Evolutionary conservation across 2,797 vertebrate genomes (phyloP), one percentile per base, ranked within the genome.

Genomic region (Phoeniculus purpureus): DNA sequence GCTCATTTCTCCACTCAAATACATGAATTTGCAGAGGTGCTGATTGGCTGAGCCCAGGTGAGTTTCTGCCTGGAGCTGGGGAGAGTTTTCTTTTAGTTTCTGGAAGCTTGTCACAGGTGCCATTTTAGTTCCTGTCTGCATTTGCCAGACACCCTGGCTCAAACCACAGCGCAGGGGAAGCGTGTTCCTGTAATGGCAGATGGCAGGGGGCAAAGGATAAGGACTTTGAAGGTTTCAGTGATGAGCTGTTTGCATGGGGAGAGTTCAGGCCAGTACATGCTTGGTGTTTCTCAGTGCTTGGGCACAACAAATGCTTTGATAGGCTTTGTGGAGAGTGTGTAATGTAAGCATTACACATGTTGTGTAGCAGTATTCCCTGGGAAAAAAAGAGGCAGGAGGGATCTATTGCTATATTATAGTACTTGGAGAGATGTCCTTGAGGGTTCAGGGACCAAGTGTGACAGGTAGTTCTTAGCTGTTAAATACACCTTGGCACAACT

Each of bases 181-280:
- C n/a, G 14, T 0, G 0, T 81, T 72, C 71, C 59, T 66, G 12
- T 29, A 6, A 7, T 10, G 19, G 12, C 43, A 64, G 22, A 23
- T 34, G 54, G 10, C 48, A 48, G 40, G 52, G 26, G 73, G 47
- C 50, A 60, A 52, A 77, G 34, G 48, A 55, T 43, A 55, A 48
- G n/a, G 50, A 25, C 40, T 47, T 27, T 7, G 67, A 67, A 68
- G 27, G 50, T 90, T 61, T 82, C 47, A 18, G 0, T 72, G 59
- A 37, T 2, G 11, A 82, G 22, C 51, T 62, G 18, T 76, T 89
- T 12, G 16, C 59, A 20, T 0, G 5, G 58, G 51, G 43, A 19
- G 8, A 25, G 26, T 79, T 88, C 64, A 60, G 29, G 32, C 15
- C 26, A 9, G 27, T n/a, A 32, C 29, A 31, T 0, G 1, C 47